A percentile compares a stretch with the other conserved stretches of the same genome.
phyloP scores from a whole-genome alignment of 2,888 invertebrate genomes.

The Fragum sueziense region DNA sequence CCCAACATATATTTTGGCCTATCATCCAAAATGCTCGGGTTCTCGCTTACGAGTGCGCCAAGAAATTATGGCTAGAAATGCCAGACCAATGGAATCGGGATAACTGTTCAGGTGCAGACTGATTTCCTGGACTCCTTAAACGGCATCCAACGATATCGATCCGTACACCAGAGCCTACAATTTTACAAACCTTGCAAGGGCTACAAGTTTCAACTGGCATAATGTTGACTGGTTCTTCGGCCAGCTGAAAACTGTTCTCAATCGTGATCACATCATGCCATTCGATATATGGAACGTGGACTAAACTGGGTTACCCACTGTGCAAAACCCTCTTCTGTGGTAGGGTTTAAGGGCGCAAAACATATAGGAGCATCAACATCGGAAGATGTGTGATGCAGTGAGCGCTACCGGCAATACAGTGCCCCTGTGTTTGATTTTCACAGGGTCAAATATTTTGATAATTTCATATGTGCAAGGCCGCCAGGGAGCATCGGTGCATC shows the following conservation, averaged over 20 bases:
- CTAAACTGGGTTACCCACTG: constrained; percentile 25
- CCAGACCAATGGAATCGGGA: constrained; percentile 21
- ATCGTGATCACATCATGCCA: constrained; percentile 12
- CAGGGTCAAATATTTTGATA: constrained; percentile 35
- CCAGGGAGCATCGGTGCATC: constrained; percentile 36
- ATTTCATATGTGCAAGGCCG: constrained; percentile 39
- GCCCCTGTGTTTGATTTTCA: constrained; percentile 42
- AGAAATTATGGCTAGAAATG: constrained; percentile 27
- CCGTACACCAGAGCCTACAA: constrained; percentile 32
- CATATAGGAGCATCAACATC: constrained; percentile 17
- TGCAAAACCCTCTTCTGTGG: background rate
- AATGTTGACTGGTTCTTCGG: constrained; percentile 24
- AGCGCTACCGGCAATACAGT: constrained; percentile 37
- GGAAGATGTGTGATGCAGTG: constrained; percentile 31
- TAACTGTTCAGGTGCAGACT: constrained; percentile 26
- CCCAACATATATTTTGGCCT: constrained; percentile 38
- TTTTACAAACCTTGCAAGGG: constrained; percentile 8
- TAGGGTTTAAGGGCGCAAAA: background rate
- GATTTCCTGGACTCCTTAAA: constrained; percentile 36
- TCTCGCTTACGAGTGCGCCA: constrained; percentile 34
- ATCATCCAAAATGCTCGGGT: constrained; percentile 24
- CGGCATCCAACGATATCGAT: constrained; percentile 44
- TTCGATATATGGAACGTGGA: constrained; percentile 34
- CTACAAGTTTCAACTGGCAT: constrained; percentile 26
- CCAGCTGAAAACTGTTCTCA: constrained; percentile 18